Base-by-base conservation (phyloP, 1,140 invertebrate genomes). In the Drosophila rhopaloa region DNA sequence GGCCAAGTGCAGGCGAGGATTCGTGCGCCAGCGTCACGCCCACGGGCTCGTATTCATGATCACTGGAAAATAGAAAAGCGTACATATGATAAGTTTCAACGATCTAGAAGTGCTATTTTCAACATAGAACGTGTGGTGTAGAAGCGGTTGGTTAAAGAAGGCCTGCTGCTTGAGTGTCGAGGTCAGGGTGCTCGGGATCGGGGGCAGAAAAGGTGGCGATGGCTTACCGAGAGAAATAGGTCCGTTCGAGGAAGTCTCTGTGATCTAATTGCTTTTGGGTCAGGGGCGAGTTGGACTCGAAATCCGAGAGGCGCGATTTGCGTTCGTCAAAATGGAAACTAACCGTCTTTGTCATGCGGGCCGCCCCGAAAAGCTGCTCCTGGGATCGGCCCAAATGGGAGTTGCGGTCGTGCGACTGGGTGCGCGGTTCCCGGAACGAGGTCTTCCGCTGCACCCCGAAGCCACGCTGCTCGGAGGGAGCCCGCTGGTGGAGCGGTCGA, bases 11-110 rank as follows among this genome's bases (percentile, higher is more conserved):
- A 67, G 83, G 76, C 55, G 81, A 76, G 48, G 67, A 37, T 35
- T 84, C 66, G 35, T 62, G 78, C 48, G 73, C 61, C 76, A 27
- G 48, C 48, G 94, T 93, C 58, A 94, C 93, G 81, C 94, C 94
- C 83, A 97, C 95, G 71, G 96, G 96, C 93, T 97, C 96, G 93
- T 97, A 97, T 92, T 97, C 96, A 94, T 97, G 96, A 94, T 97
- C 96, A 94, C 96, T 97, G 93, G 81, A 94, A 95, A n/a, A 16
- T 5, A 56, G 11, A 40, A 32, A 11, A 1, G 9, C 4, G 1
- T 16, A 8, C 9, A 37, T 16, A 0, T 3, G 37, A 57, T 76
- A 35, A 44, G 27, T 46, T 44, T 40, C 4, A 1, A 1, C 1
- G 4, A 7, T 19, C 19, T 0, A 9, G 1, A 1, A 6, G 4